These are phyloP conservation scores for Lota lota DNA, from an alignment of 2,113 vertebrate species.

Conservation along the genomic window DNA sequence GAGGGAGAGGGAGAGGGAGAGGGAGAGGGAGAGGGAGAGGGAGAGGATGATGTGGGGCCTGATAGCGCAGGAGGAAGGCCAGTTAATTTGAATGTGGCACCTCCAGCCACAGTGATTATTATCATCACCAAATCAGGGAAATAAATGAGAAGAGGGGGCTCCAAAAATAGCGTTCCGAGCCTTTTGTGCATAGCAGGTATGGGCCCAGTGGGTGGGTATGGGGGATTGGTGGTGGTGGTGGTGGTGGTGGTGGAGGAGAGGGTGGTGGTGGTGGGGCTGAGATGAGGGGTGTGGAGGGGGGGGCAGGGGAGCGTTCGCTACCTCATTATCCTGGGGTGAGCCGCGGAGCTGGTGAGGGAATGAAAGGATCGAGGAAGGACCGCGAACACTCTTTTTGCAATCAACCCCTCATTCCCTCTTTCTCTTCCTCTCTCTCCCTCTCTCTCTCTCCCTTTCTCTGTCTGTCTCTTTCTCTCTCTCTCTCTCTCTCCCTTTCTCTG, in stretches of 20 bases:
- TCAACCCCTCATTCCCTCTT: conserved; percentile 26
- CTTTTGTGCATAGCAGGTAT: conserved; percentile 77
- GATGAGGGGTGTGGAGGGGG: not conserved
- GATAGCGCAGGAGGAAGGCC: conserved; percentile 64
- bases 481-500: conserved; percentile 15
- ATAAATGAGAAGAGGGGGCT: conserved; percentile 79
- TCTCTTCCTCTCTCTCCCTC: conserved; percentile 25
- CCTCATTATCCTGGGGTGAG: conserved; percentile 70
- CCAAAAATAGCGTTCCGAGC: conserved; percentile 77
- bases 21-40: conserved; percentile 10
- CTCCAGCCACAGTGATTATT: conserved; percentile 81
- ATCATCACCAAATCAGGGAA: conserved; percentile 81
- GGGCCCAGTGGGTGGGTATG: conserved; percentile 54
- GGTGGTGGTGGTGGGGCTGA: not conserved
- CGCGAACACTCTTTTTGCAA: conserved; percentile 65
- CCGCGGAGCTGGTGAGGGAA: conserved; percentile 38
- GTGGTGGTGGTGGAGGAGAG: not conserved
- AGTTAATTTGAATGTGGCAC: conserved; percentile 83
- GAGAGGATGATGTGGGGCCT: conserved; percentile 12
- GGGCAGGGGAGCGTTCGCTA: conserved; percentile 34
- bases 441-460: not conserved
- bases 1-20: not conserved
- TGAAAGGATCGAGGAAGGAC: conserved; percentile 61
- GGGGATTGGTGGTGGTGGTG: not conserved
- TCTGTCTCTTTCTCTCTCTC: conserved; percentile 16